These are phyloP conservation scores for Agrypnus murinus DNA, from an alignment of 2,888 invertebrate genomes.

Conservation along the genomic window DNA sequence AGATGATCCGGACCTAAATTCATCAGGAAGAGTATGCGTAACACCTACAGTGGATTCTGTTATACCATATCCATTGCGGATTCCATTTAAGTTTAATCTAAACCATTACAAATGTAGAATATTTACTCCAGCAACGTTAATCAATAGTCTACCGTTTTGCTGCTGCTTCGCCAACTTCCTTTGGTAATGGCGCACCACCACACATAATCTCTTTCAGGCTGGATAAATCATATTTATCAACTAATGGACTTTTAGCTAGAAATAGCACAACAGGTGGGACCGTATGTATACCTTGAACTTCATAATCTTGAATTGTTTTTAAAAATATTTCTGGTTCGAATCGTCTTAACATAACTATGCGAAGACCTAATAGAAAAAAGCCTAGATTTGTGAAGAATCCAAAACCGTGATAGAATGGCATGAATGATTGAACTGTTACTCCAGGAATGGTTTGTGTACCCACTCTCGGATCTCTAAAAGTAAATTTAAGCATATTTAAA, in stretches of 20 bases:
- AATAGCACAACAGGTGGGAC: conserved; percentile 89
- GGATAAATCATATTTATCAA: conserved; percentile 81
- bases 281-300: conserved; percentile 78
- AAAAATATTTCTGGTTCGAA: conserved; percentile 83
- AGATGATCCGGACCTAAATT: conserved; percentile 75
- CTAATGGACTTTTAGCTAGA: conserved; percentile 84
- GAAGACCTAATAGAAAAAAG: conserved; percentile 53
- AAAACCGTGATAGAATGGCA: conserved; percentile 62
- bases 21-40: conserved; percentile 68
- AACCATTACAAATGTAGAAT: not conserved
- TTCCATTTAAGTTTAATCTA: conserved; percentile 29
- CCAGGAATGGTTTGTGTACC: conserved; percentile 39
- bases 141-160: conserved; percentile 40
- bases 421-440: conserved; percentile 41
- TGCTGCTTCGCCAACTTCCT: conserved; percentile 76
- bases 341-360: conserved; percentile 71
- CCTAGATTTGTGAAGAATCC: conserved; percentile 58
- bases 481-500: conserved; percentile 21
- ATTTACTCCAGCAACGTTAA: not conserved
- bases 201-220: conserved; percentile 79
- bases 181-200: conserved; percentile 86
- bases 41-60: conserved; percentile 79
- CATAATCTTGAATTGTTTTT: conserved; percentile 78
- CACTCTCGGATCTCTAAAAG: conserved; percentile 21
- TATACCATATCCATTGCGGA: conserved; percentile 81